phyloP scores from a whole-genome alignment of 2,888 invertebrate species.

The Mesoligia furuncula region DNA sequence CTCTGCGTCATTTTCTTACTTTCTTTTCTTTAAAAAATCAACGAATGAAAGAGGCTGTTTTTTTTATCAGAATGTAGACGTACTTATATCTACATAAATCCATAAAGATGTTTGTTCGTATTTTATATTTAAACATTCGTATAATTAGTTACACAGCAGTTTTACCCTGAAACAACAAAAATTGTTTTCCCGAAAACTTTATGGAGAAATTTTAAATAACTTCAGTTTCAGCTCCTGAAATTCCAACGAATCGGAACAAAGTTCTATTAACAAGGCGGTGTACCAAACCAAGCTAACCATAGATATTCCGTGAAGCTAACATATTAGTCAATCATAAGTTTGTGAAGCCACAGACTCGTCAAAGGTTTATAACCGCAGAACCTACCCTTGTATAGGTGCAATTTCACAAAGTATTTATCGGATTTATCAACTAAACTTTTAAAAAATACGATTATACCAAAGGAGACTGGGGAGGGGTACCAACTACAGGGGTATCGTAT shows the following conservation, averaged over 20 bases:
- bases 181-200: neutral
- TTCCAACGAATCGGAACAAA: conserved; percentile 36
- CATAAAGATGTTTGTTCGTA: neutral
- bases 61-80: neutral
- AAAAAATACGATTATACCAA: too few species aligned
- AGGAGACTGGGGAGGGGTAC: too few species aligned
- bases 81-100: neutral
- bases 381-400: neutral
- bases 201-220: neutral
- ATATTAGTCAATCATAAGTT: conserved; percentile 60
- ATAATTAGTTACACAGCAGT: neutral
- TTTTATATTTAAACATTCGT: neutral
- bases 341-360: conserved; percentile 38
- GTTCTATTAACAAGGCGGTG: conserved; percentile 39
- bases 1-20: too few species aligned
- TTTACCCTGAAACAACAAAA: neutral
- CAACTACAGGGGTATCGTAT: too few species aligned
- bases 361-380: conserved; percentile 25
- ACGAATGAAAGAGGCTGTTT: neutral
- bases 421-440: neutral
- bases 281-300: conserved; percentile 27
- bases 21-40: too few species aligned
- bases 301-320: too few species aligned
- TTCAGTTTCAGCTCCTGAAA: neutral
- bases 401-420: neutral